A percentile compares a stretch with the other conserved stretches of the same genome.
phyloP scores from a whole-genome alignment of 1,140 invertebrate species.

The Wiebesia pumilae region DNA sequence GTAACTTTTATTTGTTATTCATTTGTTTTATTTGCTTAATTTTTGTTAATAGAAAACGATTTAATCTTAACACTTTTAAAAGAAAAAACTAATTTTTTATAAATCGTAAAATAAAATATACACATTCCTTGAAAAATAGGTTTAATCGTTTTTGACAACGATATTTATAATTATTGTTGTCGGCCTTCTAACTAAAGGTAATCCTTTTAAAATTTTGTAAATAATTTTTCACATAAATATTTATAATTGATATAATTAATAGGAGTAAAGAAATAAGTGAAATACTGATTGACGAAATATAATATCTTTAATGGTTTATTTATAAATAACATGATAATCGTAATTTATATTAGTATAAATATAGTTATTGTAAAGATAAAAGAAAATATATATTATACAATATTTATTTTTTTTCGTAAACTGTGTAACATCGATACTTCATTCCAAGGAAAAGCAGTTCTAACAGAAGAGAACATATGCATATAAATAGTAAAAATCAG shows the following conservation, averaged over 20 bases:
- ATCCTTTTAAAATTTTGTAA: too few species aligned
- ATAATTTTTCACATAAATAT: too few species aligned
- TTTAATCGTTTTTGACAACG: too few species aligned
- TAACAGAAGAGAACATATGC: conserved; percentile 32
- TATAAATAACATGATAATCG: conserved; percentile 20
- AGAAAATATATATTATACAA: conserved; percentile 34
- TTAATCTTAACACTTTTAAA: too few species aligned
- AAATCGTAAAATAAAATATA: too few species aligned
- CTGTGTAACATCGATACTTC: conserved; percentile 36
- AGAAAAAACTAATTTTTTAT: too few species aligned
- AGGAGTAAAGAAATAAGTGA: not conserved
- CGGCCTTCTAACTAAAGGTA: too few species aligned
- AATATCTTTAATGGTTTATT: conserved; percentile 5
- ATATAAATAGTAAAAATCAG: conserved; percentile 52
- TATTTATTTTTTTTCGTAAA: conserved; percentile 18
- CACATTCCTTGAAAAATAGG: too few species aligned
- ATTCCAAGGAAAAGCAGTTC: conserved; percentile 28
- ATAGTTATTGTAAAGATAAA: conserved; percentile 35
- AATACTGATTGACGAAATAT: conserved; percentile 30
- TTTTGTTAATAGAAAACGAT: too few species aligned
- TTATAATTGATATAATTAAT: not conserved
- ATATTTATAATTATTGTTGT: too few species aligned
- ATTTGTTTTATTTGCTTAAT: too few species aligned
- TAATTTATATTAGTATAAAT: conserved; percentile 49
- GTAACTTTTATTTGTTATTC: too few species aligned